Conservation (phyloP, 2,113 vertebrate species). For the Dromaius novaehollandiae region DNA sequence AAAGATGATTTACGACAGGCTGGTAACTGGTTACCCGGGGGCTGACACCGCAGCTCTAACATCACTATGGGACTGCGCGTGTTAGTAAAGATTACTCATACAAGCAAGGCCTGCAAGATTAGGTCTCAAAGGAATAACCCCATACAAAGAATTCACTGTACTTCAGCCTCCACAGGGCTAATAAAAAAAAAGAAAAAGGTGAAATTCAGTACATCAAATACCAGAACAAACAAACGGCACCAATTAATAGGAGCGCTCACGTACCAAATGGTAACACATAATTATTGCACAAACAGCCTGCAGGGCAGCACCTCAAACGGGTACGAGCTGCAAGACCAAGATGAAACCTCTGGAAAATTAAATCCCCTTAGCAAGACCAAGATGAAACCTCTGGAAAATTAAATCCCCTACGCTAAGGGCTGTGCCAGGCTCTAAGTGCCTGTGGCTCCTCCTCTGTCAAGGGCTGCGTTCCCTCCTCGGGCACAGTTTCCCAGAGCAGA, state of each 20-base stretch:
- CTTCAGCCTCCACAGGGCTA: conserved; percentile 46
- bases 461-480: not conserved
- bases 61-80: not conserved
- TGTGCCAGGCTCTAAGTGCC: conserved; percentile 43
- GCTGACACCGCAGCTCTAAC: not conserved
- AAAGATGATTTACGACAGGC: not conserved
- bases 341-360: conserved; percentile 69
- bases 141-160: conserved; percentile 64
- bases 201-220: conserved; percentile 54
- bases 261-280: conserved; percentile 44
- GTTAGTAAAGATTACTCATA: conserved; percentile 41
- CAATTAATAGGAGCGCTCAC: conserved; percentile 48
- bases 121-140: conserved; percentile 58
- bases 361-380: not conserved
- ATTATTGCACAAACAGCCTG: not conserved
- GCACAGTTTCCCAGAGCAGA: not conserved
- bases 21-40: not conserved
- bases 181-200: not conserved
- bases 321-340: not conserved
- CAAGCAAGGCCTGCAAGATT: conserved; percentile 29
- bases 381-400: conserved; percentile 68
- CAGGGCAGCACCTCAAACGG: not conserved
- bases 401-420: conserved; percentile 26
- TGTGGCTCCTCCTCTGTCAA: conserved; percentile 41
- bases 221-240: conserved; percentile 55